Base-by-base conservation (phyloP, 2,113 vertebrate species). In the Heliornis fulica region DNA sequence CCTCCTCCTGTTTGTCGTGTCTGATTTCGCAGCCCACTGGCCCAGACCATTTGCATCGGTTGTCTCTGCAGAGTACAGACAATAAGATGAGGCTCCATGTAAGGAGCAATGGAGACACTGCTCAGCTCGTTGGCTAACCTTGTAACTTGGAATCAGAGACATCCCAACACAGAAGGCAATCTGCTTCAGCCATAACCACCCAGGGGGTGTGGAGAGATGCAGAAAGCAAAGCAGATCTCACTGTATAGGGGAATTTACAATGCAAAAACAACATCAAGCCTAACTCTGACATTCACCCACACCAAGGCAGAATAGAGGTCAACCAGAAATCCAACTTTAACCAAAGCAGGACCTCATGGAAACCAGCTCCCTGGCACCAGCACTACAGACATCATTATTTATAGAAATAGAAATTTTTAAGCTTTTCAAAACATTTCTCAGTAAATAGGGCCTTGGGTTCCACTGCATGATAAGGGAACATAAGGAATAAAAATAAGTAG, bases 401-500 rank as follows among this genome's bases (percentile, higher is more conserved):
- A 75, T n/a, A 90, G 79, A 81, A 90, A 65, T 31, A 81, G 45
- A 56, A 93, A 68, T 16, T 78, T 93, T 88, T 54, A 76, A 22
- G 56, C 22, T 79, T 75, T 89, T 57, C 46, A 79, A 70, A 86
- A 59, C 34, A 34, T 80, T 87, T 87, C 51, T 89, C 36, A 63
- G n/a, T 34, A 82, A 91, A 87, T 7, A 84, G n/a, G 61, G 74
- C 81, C 77, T 71, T 34, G 32, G 84, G 69, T 63, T 89, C 56
- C 45, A 56, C 60, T 54, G 69, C 36, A 38, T 10, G 84, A 75
- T 59, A 71, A 84, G 32, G 77, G 15, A 94, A 41, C 57, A 54
- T 22, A 36, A 84, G 56, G 56, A 83, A 82, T 78, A 85, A 87
- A 94, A 82, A 75, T n/a, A 96, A 76, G 77, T 65, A 87, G 84